Conservation (phyloP, 30 jellyfish, hydroid and myxozoan species). For the Hydractinia symbiolongicarpus region DNA sequence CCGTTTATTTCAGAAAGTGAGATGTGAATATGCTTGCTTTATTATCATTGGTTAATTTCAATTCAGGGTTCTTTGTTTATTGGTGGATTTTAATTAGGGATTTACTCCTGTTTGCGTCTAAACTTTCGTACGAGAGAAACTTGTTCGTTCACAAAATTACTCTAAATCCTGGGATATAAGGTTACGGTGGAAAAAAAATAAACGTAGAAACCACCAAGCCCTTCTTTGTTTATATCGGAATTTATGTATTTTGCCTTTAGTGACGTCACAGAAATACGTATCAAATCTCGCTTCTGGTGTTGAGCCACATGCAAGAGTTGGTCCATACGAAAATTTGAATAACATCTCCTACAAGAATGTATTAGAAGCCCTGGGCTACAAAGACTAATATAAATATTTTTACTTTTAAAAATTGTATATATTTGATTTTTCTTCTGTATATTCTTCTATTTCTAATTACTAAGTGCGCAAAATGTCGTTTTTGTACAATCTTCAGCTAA, state of each 20-base stretch:
- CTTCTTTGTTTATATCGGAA: neutral
- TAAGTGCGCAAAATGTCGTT: no score
- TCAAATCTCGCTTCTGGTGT: constrained; percentile 73
- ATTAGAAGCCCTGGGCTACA: constrained; percentile 49
- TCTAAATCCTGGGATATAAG: neutral
- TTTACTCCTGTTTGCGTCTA: no score
- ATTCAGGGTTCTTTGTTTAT: no score
- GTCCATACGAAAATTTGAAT: constrained; percentile 64
- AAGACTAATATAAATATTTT: neutral
- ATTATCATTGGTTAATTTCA: no score
- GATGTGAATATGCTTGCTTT: no score
- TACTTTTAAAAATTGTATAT: neutral
- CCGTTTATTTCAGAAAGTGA: no score
- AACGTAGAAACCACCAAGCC: neutral
- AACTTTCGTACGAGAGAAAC: no score
- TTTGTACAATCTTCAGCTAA: no score
- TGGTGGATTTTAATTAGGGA: no score
- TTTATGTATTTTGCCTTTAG: constrained; percentile 18
- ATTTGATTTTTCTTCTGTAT: no score
- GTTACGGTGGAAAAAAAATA: neutral
- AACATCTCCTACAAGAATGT: constrained; percentile 44
- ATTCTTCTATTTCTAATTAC: no score
- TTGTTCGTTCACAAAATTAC: no score
- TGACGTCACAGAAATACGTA: constrained; percentile 50
- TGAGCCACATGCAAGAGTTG: constrained; percentile 54